Base-by-base conservation (phyloP, 2,113 vertebrate species). In the Ceuthmochares aereus region DNA sequence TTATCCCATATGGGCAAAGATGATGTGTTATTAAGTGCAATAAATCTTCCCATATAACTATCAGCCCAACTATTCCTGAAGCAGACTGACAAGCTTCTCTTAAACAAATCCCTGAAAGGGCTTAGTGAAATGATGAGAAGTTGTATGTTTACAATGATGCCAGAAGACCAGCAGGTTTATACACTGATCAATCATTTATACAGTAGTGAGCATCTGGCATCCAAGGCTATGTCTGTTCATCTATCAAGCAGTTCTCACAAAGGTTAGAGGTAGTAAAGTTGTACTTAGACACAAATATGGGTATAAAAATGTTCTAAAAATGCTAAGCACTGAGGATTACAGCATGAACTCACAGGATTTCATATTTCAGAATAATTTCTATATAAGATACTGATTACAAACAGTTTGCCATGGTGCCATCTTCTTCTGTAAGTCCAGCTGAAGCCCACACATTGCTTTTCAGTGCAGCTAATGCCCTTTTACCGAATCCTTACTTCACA, bases 161-260 rank as follows among this genome's bases (percentile, higher is more conserved):
- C 76, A 90, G 85, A 87, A 87, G 86, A 94, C 82, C 84, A 95
- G 73, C 42, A 40, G 54, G 82, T 82, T 97, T 93, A 94, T 89
- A 52, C 36, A 22, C 92, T 75, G 73, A 95, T 95, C 91, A 95
- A 78, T 97, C 94, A 95, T 94, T 90, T 84, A 94, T 74, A 80
- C 52, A 32, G 36, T 59, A 72, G 82, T n/a, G 49, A 95, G 52
- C 66, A 94, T 70, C 59, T 94, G 86, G 49, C 86, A 93, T 88
- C 75, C 3, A 3, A 66, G 63, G 25, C 64, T 90, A 56, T 62
- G 34, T 72, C 75, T 90, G 37, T 75, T 96, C 84, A 82, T 90
- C 76, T 89, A 36, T 88, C 93, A 91, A 88, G 43, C 64, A 78
- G 42, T 56, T 93, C 56, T 93, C 47, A 72, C 25, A 93, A 90